Base-by-base conservation (phyloP, 2,888 invertebrate species). In the Catocala sponsa region DNA sequence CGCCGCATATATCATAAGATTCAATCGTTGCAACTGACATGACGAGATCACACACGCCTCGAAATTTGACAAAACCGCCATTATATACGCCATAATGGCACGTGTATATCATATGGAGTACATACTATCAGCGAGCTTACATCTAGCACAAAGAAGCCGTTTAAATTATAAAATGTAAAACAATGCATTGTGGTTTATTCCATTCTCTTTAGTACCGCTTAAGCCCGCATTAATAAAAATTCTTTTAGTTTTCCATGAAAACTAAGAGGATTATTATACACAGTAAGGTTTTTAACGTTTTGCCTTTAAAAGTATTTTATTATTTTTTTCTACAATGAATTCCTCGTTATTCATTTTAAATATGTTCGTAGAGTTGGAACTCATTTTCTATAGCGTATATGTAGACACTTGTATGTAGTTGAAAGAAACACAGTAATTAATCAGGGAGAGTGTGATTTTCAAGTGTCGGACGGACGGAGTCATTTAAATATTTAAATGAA, bases 181-280 rank as follows among this genome's bases (percentile, higher is more conserved):
- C 13, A 46, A 15, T 15, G 10, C 15, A 46, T 6, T 15, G 15
- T 10, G 15, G 46, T 46, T 46, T 15, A 46, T 15, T 46, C 35
- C 46, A 0, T 46, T 15, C 46, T 9, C 13, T 12, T 13, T 15
- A 6, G 46, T 46, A 15, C 15, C 11, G 15, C 46, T 46, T 15
- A 46, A 46, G 10, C 15, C 46, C 15, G 15, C 46, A 6, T 46
- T 46, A 46, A 46, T 46, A 46, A 46, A 46, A 46, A 46, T 46
- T 46, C 25, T 46, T 46, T 46, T 32, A 44, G 32, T 33, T 54
- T 7, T 44, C 44, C n/a, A 10, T 32, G 53, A 54, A 43, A 43
- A 44, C 53, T 32, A 12, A 15, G 43, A 7, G 15, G 15, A 46
- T 46, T 46, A 15, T 13, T 6, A 13, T 44, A 44, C 12, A 12